A percentile compares a stretch with the other conserved stretches of the same genome.
These are phyloP conservation scores for Heliothis peltigera DNA, from an alignment of 2,888 invertebrate species.

Conservation along the genomic window DNA sequence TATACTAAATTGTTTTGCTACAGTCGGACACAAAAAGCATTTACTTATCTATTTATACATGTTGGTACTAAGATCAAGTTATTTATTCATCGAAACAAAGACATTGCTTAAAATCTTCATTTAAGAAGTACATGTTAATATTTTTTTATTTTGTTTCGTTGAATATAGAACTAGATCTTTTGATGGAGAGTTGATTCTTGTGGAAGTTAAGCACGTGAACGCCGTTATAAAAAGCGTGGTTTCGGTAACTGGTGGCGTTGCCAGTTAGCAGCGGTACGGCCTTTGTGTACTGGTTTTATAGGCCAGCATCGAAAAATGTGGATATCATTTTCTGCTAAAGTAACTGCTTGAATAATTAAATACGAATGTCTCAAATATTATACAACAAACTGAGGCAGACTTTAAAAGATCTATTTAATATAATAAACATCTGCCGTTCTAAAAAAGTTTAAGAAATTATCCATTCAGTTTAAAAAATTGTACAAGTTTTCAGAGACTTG, in stretches of 20 bases:
- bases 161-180: slow-evolving; percentile 52
- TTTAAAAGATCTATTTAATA: too few relatives aligned
- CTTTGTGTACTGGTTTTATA: slow-evolving; percentile 37
- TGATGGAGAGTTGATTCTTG: slow-evolving; percentile 55
- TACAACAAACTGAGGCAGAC: too few relatives aligned
- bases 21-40: slow-evolving; percentile 60
- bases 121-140: slow-evolving; percentile 35
- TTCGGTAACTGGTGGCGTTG: slow-evolving; percentile 53
- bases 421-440: too few relatives aligned
- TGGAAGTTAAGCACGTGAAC: slow-evolving; percentile 70
- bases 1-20: slow-evolving; percentile 11
- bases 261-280: slow-evolving; percentile 57
- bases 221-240: slow-evolving; percentile 65
- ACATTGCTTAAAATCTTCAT: slow-evolving; percentile 27
- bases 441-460: background rate
- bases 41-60: slow-evolving; percentile 58
- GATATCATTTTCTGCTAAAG: too few relatives aligned
- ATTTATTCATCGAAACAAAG: slow-evolving; percentile 34
- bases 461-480: slow-evolving; percentile 3
- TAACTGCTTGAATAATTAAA: too few relatives aligned
- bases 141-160: slow-evolving; percentile 25
- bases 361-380: too few relatives aligned
- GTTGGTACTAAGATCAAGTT: slow-evolving; percentile 48
- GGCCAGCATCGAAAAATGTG: slow-evolving; percentile 42
- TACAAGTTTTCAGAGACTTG: slow-evolving; percentile 19